Evolutionary conservation across 64 coral and sea anemone genomes (phyloP), one percentile per base, ranked within the genome.

Genomic region (Stichodactyla helianthus): DNA sequence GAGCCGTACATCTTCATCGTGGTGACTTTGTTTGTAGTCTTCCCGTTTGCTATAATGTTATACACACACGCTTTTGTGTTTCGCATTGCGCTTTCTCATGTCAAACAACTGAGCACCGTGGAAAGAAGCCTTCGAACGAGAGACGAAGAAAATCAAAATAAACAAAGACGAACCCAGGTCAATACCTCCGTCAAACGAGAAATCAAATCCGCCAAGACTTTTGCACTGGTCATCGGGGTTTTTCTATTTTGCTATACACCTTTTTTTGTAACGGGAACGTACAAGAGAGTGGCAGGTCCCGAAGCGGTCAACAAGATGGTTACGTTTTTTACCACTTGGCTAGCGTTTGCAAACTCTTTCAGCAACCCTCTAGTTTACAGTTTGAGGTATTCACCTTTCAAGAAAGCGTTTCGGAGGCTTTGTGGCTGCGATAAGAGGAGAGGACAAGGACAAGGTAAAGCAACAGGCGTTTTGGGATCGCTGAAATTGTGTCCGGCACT

Each of bases 341-440:
- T 98, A 14, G 95, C 79, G 5, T 98, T 94, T 81, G 85, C 92
- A 6, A 98, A 98, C 71, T 94, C 92, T 5, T 98, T 89, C 51
- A 89, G 89, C 14, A 98, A 98, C 84, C 95, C 95, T 16, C 59
- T 98, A 18, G 54, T 98, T 23, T 98, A 98, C 63, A 88, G 89
- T 20, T 51, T 94, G 52, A 84, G 95, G 51, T 92, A 94, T 79
- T 53, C 74, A n/a, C 79, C 87, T 50, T 94, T 98, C 57, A 90
- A 88, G 28, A 90, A 89, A 28, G 95, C 95, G 6, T 98, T 94
- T 55, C 92, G 92, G 58, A 51, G 35, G 12, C 78, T 97, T 17
- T 89, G 76, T 16, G 74, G 59, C 7, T 74, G 68, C 25, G 68
- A 74, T 10, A 74, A 35, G 23, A 23, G 12, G 12, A n/a, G 7